Percentiles rank a stretch among this genome's conserved stretches.
Conservation (phyloP, 1,140 invertebrate genomes). For the Mya arenaria region DNA sequence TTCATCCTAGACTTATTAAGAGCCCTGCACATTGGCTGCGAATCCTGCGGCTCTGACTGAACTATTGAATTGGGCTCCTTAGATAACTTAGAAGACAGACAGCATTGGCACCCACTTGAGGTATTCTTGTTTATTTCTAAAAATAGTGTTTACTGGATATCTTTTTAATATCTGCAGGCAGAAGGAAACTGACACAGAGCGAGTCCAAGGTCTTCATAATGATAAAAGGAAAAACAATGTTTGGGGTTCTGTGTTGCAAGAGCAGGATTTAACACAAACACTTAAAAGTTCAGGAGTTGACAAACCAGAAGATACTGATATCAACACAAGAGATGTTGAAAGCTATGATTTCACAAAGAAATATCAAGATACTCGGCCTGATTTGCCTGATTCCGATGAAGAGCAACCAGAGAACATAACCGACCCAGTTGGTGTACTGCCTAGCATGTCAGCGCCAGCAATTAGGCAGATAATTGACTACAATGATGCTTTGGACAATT, state of each 20-base stretch:
- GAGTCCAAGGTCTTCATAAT: too few relatives aligned
- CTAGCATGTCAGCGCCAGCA: neutral
- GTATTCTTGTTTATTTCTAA: too few relatives aligned
- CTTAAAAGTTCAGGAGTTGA: slow-evolving; percentile 62
- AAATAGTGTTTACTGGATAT: too few relatives aligned
- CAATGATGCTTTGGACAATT: slow-evolving; percentile 53
- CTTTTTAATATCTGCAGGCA: too few relatives aligned
- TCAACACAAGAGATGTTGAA: slow-evolving; percentile 65
- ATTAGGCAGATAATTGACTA: slow-evolving; percentile 51
- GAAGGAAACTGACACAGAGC: too few relatives aligned
- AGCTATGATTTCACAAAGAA: slow-evolving; percentile 69
- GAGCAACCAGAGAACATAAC: slow-evolving; percentile 10
- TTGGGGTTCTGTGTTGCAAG: slow-evolving; percentile 70
- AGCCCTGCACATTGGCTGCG: too few relatives aligned
- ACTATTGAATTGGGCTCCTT: too few relatives aligned
- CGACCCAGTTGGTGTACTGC: neutral
- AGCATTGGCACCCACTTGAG: too few relatives aligned
- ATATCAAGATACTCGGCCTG: slow-evolving; percentile 56
- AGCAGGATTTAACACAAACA: slow-evolving; percentile 68
- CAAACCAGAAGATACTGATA: slow-evolving; percentile 16
- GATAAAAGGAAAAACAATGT: slow-evolving; percentile 66
- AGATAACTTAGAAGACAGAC: too few relatives aligned
- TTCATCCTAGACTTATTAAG: too few relatives aligned
- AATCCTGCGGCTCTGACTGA: too few relatives aligned
- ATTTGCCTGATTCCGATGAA: slow-evolving; percentile 26